These are phyloP conservation scores for Psilanteris sp. DNA, from an alignment of 1,140 invertebrate genomes.

Conservation along the genomic window DNA sequence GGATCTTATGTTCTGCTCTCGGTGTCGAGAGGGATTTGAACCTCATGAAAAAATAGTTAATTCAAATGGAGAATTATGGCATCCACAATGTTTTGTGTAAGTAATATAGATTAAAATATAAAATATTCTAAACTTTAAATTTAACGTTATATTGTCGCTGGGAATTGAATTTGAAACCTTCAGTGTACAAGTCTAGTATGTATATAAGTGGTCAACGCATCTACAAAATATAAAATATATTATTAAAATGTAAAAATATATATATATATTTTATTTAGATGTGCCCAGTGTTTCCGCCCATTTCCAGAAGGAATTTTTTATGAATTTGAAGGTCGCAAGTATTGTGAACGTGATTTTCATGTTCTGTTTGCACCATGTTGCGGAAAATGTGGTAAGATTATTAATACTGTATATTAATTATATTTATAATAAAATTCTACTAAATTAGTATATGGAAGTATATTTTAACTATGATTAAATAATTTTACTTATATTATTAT, in stretches of 20 bases:
- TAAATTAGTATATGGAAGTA: too few relatives aligned
- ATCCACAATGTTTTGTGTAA: constrained; percentile 99
- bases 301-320: constrained; percentile 99
- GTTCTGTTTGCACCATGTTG: constrained; percentile 99
- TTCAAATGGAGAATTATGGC: constrained; percentile 98
- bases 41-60: constrained; percentile 99
- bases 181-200: too few relatives aligned
- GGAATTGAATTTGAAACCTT: too few relatives aligned
- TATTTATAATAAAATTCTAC: constrained; percentile 11
- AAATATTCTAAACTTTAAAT: too few relatives aligned
- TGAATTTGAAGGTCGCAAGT: constrained; percentile 99
- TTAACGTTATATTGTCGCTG: too few relatives aligned
- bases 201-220: too few relatives aligned
- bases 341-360: constrained; percentile 99
- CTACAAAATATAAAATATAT: too few relatives aligned
- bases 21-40: constrained; percentile 96
- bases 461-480: too few relatives aligned
- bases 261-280: constrained; percentile 82
- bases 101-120: constrained; percentile 72
- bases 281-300: constrained; percentile 98
- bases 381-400: constrained; percentile 92
- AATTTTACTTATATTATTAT: too few relatives aligned
- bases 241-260: too few relatives aligned
- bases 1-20: constrained; percentile 94
- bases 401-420: too few relatives aligned